Evolutionary conservation across 2,888 invertebrate genomes (phyloP).

Genomic region (Sinhomidia bicolor): DNA sequence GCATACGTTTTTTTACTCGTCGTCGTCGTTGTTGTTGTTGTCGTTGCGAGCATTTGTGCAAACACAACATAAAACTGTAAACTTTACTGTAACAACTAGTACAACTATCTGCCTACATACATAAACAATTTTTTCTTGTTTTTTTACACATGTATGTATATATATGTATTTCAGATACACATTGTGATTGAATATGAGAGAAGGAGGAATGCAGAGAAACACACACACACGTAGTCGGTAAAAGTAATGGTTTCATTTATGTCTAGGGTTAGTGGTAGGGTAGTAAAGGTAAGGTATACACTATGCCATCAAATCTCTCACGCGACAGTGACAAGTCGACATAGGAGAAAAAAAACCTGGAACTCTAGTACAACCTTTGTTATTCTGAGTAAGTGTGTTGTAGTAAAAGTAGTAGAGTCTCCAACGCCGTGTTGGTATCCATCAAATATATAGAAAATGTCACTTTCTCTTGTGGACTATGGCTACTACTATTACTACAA

Average conservation of each 20-base stretch:
- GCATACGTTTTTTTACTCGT: neutral
- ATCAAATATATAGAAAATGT: neutral
- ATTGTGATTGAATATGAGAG: neutral
- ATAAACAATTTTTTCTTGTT: neutral
- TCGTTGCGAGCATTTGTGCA: neutral
- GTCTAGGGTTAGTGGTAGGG: slow-evolving; percentile 6
- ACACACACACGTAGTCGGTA: neutral
- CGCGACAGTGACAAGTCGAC: slow-evolving; percentile 1
- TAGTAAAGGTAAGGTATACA: neutral
- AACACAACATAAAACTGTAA: neutral
- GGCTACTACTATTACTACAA: too few relatives aligned
- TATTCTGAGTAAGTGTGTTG: neutral
- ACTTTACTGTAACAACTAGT: too few relatives aligned
- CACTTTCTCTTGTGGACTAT: neutral
- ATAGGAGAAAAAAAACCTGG: neutral
- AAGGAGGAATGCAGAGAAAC: neutral
- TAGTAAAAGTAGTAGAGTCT: too few relatives aligned
- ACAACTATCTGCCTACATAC: too few relatives aligned
- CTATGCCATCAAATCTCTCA: neutral
- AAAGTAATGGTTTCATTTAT: slow-evolving; percentile 25
- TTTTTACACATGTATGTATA: neutral
- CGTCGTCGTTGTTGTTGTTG: neutral
- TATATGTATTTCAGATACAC: neutral
- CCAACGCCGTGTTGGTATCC: too few relatives aligned
- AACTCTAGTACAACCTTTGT: neutral